Evolutionary conservation across 1,140 invertebrate genomes (phyloP).

Genomic region (Eumeta japonica): DNA sequence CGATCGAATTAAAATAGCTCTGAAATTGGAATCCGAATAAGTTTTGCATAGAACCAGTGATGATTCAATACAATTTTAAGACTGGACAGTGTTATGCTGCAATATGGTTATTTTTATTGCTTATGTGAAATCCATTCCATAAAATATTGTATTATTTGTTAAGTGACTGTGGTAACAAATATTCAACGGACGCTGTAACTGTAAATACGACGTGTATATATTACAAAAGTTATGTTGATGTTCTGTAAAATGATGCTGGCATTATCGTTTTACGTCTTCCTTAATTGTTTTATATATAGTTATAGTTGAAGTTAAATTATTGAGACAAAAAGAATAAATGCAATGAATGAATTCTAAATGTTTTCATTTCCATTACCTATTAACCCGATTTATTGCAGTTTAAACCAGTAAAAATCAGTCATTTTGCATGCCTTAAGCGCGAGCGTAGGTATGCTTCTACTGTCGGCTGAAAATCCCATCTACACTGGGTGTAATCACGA

Average conservation of each 20-base stretch:
- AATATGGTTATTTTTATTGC: not conserved
- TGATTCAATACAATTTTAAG: no score
- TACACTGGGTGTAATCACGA: no score
- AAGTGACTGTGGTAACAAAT: not conserved
- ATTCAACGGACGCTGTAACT: not conserved
- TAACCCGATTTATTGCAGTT: constrained; percentile 9
- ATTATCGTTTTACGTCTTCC: constrained; percentile 42
- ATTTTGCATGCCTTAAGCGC: no score
- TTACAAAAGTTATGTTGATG: constrained; percentile 44
- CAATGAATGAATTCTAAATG: not conserved
- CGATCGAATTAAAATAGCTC: no score
- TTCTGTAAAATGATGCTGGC: constrained; percentile 31
- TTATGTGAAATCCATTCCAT: not conserved
- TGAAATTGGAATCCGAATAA: no score
- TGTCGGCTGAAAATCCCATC: no score
- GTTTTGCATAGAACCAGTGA: no score
- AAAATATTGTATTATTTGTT: not conserved
- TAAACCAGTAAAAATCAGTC: no score
- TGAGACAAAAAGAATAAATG: constrained; percentile 50
- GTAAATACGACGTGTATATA: constrained; percentile 31
- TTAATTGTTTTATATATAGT: constrained; percentile 49
- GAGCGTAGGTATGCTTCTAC: no score
- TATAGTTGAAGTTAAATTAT: constrained; percentile 52
- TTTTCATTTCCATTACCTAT: constrained; percentile 1
- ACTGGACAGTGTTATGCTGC: no score